Conservation (phyloP, 2,797 vertebrate species). For the Cirrhinus mrigala region DNA sequence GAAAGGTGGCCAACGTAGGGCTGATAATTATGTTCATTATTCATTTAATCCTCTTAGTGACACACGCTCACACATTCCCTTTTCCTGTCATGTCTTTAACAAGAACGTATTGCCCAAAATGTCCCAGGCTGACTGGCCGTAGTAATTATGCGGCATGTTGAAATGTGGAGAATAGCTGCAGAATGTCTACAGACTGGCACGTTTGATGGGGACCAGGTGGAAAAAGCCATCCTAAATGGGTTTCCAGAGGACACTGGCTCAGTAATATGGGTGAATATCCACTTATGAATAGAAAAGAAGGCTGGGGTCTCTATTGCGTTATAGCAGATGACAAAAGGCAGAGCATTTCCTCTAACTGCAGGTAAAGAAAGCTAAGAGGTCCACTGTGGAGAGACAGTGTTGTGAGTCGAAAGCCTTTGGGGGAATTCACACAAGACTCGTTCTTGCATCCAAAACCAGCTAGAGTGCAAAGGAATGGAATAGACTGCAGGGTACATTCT, state of each 20-base stretch:
- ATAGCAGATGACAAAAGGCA: conserved; percentile 19
- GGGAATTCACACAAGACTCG: not conserved
- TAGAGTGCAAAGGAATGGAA: not conserved
- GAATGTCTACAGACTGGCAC: conserved; percentile 37
- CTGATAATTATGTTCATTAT: conserved; percentile 62
- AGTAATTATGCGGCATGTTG: conserved; percentile 42
- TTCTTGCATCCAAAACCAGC: not conserved
- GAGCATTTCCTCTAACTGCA: conserved; percentile 12
- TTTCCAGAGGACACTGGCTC: conserved; percentile 48
- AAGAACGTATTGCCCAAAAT: conserved; percentile 46
- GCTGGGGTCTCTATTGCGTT: not conserved
- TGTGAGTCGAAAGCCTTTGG: not conserved
- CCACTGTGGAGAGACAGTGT: not conserved
- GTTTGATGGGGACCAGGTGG: conserved; percentile 55
- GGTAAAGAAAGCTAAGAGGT: conserved; percentile 3
- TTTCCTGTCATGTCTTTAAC: conserved; percentile 43
- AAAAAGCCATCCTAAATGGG: conserved; percentile 37
- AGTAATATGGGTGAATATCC: conserved; percentile 44
- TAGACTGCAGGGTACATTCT: not conserved
- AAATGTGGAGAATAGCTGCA: conserved; percentile 53
- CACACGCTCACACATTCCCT: conserved; percentile 29
- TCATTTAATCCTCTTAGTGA: conserved; percentile 57
- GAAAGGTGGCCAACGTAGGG: conserved; percentile 40
- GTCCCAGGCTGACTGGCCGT: conserved; percentile 47
- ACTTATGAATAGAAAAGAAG: conserved; percentile 49